Base-by-base conservation (phyloP, 2,113 vertebrate species). In the Pipra filicauda region DNA sequence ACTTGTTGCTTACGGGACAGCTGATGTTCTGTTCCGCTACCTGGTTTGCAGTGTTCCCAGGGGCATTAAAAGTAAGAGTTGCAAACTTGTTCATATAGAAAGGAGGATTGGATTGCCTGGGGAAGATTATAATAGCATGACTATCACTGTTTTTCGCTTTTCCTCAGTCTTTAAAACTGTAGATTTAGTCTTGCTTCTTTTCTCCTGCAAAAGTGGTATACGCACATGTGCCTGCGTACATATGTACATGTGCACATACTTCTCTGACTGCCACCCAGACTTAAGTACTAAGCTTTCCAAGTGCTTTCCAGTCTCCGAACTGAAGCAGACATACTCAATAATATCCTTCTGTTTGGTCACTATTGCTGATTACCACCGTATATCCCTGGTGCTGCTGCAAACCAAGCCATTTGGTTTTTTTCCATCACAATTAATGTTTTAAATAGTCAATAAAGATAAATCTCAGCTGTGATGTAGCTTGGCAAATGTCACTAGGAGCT, bases 161-260 rank as follows among this genome's bases (percentile, higher is more conserved):
- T 65, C 21, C 19, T 74, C 7, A 21, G 33, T 26, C 48, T 88
- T 84, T 71, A 70, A 48, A 73, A 44, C 15, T 46, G 17, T 46
- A 70, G 35, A 41, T 77, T 77, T 55, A 28, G 44, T 39, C 39
- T 58, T 54, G 17, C 30, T 12, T 44, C 37, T 77, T 24, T 57
- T 90, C 21, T 67, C 30, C 30, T 91, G 64, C 6, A 5, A 37
- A 67, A 59, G 35, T 6, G 41, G 14, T 39, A 19, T 4, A 6
- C 15, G 4, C 11, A 43, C 22, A 12, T 2, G 2, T 5, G 3
- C 5, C 3, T 35, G 7, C 9, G 4, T 30, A 35, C 2, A 3
- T 43, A 15, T 0, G 0, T 30, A 4, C 24, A 2, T 52, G 28
- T 9, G 1, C 41, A 30, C 0, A 2, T 13, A 6, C 8, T 11